Conservation (phyloP, 1,140 invertebrate genomes). For the Chrysopa pallens region DNA sequence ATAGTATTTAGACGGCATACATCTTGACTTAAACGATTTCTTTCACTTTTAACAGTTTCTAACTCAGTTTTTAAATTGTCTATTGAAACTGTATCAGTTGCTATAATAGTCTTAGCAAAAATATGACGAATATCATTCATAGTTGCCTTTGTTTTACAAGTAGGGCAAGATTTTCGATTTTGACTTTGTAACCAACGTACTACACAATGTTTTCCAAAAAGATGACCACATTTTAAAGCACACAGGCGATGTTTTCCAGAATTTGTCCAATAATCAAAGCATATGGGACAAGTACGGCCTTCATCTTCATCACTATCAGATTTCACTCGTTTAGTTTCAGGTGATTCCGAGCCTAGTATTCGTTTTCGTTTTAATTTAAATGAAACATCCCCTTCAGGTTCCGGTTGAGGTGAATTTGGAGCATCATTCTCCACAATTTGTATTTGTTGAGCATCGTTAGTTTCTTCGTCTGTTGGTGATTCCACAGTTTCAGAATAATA, state of each 20-base stretch:
- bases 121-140: conserved; percentile 57
- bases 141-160: conserved; percentile 65
- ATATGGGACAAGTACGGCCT: conserved; percentile 66
- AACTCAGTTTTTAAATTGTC: conserved; percentile 31
- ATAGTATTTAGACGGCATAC: conserved; percentile 22
- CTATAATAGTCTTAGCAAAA: conserved; percentile 28
- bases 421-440: too few species aligned
- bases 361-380: too few species aligned
- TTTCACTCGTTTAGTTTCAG: too few species aligned
- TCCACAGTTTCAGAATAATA: too few species aligned
- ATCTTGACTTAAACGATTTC: conserved; percentile 24
- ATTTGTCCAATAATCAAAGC: conserved; percentile 70
- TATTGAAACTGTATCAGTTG: conserved; percentile 29
- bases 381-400: too few species aligned
- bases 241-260: conserved; percentile 68
- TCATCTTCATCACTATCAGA: conserved; percentile 28
- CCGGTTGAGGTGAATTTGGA: too few species aligned
- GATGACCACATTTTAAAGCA: conserved; percentile 74
- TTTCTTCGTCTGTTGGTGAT: too few species aligned
- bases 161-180: conserved; percentile 46
- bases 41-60: conserved; percentile 20
- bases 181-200: conserved; percentile 49
- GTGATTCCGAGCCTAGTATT: too few species aligned
- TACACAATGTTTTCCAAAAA: conserved; percentile 76
- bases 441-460: too few species aligned